Base-by-base conservation (phyloP, 2,113 vertebrate genomes). In the Menura novaehollandiae region DNA sequence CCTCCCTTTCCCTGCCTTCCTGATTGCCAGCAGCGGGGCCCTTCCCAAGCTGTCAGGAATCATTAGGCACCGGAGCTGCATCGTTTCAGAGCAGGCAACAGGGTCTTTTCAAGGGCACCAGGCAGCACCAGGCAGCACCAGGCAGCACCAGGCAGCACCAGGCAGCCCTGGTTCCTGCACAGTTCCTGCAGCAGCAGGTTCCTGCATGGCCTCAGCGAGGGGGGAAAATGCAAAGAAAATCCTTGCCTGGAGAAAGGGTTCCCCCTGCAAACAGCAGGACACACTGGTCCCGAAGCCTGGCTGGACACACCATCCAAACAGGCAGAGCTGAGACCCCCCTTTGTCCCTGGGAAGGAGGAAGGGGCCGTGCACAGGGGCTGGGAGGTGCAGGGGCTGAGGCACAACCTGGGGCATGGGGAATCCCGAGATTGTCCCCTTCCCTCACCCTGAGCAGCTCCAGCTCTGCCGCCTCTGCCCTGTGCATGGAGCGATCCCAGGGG, bases 101-200 rank as follows among this genome's bases (percentile, higher is more conserved):
- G 87, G 85, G 67, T 80, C 89, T 87, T 95, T 95, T 95, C 96
- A 97, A 98, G 96, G 97, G 95, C 96, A 95, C 53, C 20, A 35
- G 53, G 79, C 67, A 32, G 88, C 39, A 8, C 68, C 51, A 52
- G 68, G 69, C 72, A 23, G 77, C 46, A 56, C 52, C 47, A 8
- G 3, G 78, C 44, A 46, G 44, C 44, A 18, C 44, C 44, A 49
- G 47, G 83, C 63, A 33, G 85, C 33, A 15, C 62, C 44, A 47
- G 63, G 67, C 60, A 26, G 68, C 35, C 14, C 62, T 3, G 22
- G 32, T 33, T 46, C 64, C 43, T 67, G 63, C 43, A 23, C 4
- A n/a, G 73, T 1, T 41, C 53, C 73, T 46, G 33, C 39, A 30
- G 1, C 39, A 41, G 59, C 52, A 43, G 11, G 35, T 3, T 81